phyloP scores from a whole-genome alignment of 2,797 vertebrate genomes.

The Caiman crocodilus region DNA sequence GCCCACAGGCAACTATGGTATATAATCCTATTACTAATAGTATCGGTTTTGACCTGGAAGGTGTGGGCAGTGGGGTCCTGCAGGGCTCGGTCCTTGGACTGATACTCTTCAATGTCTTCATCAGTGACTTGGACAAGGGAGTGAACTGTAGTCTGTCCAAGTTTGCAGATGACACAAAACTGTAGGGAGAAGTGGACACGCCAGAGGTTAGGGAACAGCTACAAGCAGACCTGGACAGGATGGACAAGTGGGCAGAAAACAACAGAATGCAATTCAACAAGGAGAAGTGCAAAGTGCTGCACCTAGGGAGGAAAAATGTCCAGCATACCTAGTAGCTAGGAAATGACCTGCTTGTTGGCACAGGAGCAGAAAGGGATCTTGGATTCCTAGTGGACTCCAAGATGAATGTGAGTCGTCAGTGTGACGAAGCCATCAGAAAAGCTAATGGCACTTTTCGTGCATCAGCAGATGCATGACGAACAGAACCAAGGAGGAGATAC shows the following conservation, averaged over 20 bases:
- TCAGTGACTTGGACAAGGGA: not conserved
- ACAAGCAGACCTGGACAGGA: not conserved
- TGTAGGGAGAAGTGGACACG: not conserved
- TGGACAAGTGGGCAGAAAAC: not conserved
- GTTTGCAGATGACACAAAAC: not conserved
- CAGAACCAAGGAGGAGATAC: not conserved
- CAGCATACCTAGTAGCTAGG: not conserved
- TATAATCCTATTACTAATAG: too few relatives aligned
- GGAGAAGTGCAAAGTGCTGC: conserved; percentile 25
- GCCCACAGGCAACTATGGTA: too few relatives aligned
- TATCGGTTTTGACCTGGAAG: too few relatives aligned
- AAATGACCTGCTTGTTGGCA: not conserved
- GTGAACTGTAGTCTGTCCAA: not conserved
- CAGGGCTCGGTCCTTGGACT: not conserved
- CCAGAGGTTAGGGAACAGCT: not conserved
- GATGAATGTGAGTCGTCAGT: not conserved
- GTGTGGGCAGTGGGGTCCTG: not conserved
- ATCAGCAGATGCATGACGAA: not conserved
- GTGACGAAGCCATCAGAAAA: not conserved
- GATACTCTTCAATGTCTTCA: not conserved
- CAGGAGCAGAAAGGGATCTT: not conserved
- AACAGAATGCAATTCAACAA: conserved; percentile 1
- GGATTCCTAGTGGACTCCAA: not conserved
- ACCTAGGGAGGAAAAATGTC: not conserved
- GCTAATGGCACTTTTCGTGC: not conserved